A percentile compares a stretch with the other conserved stretches of the same genome.
These are phyloP conservation scores for Aegotheles bennettii DNA, from an alignment of 2,113 vertebrate species.

Conservation along the genomic window DNA sequence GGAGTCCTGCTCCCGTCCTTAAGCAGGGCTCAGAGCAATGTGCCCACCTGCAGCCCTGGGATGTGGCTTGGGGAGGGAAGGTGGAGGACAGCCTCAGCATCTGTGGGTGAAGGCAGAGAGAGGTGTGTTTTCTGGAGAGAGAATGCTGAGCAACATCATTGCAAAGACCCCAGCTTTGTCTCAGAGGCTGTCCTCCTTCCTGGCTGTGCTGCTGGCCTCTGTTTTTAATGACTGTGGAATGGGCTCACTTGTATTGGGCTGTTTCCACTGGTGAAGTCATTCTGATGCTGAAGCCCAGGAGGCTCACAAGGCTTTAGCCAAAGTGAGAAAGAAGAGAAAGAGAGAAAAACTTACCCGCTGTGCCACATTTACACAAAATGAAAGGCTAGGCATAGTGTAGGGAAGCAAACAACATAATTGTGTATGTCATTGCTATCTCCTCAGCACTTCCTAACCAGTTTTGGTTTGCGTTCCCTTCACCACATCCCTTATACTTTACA, in stretches of 20 bases:
- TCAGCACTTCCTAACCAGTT: not conserved
- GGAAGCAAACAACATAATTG: not conserved
- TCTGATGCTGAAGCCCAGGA: not conserved
- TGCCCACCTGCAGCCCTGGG: not conserved
- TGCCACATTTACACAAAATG: not conserved
- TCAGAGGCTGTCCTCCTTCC: fast-evolving
- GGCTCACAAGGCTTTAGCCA: not conserved
- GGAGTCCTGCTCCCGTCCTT: not conserved
- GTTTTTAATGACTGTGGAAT: not conserved
- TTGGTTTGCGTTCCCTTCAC: not conserved
- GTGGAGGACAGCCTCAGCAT: not conserved
- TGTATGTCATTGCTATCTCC: not conserved
- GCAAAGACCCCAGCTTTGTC: not conserved
- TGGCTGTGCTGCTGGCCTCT: not conserved
- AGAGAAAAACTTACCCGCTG: not conserved
- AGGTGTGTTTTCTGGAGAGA: not conserved
- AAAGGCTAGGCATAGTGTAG: fast-evolving
- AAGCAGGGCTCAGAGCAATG: not conserved
- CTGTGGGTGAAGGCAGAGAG: not conserved
- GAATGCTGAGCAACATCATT: fast-evolving
- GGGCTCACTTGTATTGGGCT: fast-evolving
- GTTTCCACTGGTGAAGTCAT: not conserved
- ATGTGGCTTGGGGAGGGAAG: not conserved
- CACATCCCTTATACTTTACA: not conserved
- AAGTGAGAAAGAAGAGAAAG: not conserved